phyloP scores from a whole-genome alignment of 2,888 invertebrate genomes.

The Invenusta paracnida region DNA sequence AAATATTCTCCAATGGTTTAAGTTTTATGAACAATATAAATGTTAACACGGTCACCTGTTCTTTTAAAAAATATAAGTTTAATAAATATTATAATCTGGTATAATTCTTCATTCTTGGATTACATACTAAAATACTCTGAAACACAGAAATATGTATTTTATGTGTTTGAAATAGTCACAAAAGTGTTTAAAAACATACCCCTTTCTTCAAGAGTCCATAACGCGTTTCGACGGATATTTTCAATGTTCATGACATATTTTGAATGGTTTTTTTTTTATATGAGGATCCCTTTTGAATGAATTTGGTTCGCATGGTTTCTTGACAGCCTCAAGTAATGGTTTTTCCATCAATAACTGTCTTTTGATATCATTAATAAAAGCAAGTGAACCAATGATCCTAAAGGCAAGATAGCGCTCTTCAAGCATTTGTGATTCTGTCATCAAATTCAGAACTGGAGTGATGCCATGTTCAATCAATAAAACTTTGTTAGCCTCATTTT shows the following conservation, averaged over 20 bases:
- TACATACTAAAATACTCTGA: no score
- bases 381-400: neutral
- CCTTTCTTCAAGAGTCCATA: neutral
- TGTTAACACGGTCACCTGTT: no score
- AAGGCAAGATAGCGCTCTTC: neutral
- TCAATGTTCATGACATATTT: neutral
- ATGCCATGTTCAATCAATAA: neutral
- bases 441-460: neutral
- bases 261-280: neutral
- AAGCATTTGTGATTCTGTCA: neutral
- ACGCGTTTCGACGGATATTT: neutral
- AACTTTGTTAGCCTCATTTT: neutral
- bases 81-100: no score
- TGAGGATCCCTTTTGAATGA: neutral
- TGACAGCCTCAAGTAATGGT: neutral
- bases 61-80: no score
- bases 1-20: no score
- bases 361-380: neutral
- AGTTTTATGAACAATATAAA: no score
- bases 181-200: neutral
- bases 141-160: no score
- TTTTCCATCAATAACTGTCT: neutral
- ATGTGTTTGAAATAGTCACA: no score
- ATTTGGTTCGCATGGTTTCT: neutral
- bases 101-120: no score